Evolutionary conservation across 2,888 invertebrate species (phyloP).

Genomic region (Ditylenchus weischeri): DNA sequence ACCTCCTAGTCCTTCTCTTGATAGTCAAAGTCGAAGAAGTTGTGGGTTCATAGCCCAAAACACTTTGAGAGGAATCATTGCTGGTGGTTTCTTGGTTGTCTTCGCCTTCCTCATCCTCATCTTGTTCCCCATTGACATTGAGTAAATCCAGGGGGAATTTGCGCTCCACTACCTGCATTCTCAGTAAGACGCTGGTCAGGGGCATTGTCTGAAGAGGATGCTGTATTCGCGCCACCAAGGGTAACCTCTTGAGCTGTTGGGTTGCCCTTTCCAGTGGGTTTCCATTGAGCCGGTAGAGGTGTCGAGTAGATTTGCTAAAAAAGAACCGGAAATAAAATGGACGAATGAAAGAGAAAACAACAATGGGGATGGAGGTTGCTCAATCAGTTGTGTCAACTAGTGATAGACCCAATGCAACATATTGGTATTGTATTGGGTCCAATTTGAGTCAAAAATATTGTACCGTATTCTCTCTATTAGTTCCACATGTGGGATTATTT

Average conservation of each 20-base stretch:
- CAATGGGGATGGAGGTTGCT: neutral
- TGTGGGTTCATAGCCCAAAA: neutral
- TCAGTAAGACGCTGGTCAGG: neutral
- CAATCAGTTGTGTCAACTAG: neutral
- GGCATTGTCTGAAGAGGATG: neutral
- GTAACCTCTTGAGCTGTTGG: constrained; percentile 1
- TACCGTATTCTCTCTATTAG: too few relatives aligned
- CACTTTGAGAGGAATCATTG: neutral
- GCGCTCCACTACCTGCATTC: constrained; percentile 3
- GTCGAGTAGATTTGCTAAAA: neutral
- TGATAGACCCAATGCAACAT: too few relatives aligned
- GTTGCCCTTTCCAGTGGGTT: neutral
- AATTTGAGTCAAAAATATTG: too few relatives aligned
- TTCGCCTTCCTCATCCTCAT: neutral
- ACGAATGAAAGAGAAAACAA: too few relatives aligned
- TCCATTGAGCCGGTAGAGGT: neutral
- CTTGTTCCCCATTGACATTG: neutral
- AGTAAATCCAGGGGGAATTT: neutral
- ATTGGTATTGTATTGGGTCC: too few relatives aligned
- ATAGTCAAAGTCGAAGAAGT: neutral
- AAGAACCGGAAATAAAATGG: too few relatives aligned
- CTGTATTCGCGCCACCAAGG: neutral
- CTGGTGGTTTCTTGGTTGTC: neutral
- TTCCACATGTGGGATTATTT: too few relatives aligned
- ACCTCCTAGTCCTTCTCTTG: constrained; percentile 10